Evolutionary conservation across 2,113 vertebrate genomes (phyloP), one percentile per base, ranked within the genome.

Genomic region (Rhinopomastus cyanomelas): DNA sequence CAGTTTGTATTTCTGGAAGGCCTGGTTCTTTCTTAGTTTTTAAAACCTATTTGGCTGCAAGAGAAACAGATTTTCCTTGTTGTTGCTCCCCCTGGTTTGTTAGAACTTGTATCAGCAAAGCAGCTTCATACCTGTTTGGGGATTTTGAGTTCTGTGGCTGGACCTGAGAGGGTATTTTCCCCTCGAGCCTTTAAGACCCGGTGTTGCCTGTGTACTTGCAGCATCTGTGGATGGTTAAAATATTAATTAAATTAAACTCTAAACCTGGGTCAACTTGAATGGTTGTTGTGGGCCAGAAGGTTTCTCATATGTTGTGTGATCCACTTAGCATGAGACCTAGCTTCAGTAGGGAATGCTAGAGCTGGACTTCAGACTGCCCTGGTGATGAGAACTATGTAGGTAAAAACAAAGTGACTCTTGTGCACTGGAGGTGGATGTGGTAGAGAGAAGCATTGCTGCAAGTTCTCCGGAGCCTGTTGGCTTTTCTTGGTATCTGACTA

Each of bases 231-330:
- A 39, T 73, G 32, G 81, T 66, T 81, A 52, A 76, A 25, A n/a
- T 72, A 8, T 7, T 79, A 71, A 88, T 69, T 66, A 67, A 71
- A 79, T 94, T 92, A 77, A 92, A 77, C 64, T 52, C 8, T 90
- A 56, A 87, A 51, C 69, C 62, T 82, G 71, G 81, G 69, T 90
- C 78, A 60, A 82, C 42, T 91, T 74, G 77, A 81, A 48, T 81
- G 37, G 66, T 44, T 73, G 12, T 49, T 55, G 52, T 55, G 71
- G 42, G 46, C 9, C 69, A 75, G 68, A 34, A 85, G 29, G 15
- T 55, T 71, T 89, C 46, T 56, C 37, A 26, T 21, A 2, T 6
- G 17, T 42, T 61, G 26, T 51, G 56, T 37, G 62, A 67, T 84
- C 23, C 2, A 0, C 2, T 34, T 48, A 48, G n/a, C 34, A 46